Evolutionary conservation across 2,888 invertebrate genomes (phyloP), one percentile per base, ranked within the genome.

Genomic region (Perithous albicinctus): DNA sequence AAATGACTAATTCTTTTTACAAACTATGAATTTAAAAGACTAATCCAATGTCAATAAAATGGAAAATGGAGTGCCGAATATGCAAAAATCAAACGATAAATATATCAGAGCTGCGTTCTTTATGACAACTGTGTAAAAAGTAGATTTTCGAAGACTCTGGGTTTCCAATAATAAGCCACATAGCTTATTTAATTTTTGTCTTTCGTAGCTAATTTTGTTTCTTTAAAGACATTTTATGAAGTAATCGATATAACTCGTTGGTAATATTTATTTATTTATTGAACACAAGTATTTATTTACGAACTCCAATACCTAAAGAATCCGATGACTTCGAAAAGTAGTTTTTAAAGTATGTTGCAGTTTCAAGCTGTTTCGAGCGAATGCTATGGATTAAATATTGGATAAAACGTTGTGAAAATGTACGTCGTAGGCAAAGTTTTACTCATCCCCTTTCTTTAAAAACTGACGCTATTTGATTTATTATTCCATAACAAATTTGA

Each of bases 71-170:
- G 38, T 38, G 2, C 10, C 7, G 43, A 43, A 15, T 5, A 15
- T 43, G 43, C n/a, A 43, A 43, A 43, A 43, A 48, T 8, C 2
- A 48, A 48, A 48, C 48, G 23, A n/a, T 23, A 26, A 54, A 54
- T 54, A 54, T 54, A n/a, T 10, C 26, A n/a, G 2, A 12, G 26
- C 1, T 5, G 26, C 2, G 12, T 23, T 18, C 10, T 20, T 15
- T 51, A 23, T 2, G 26, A n/a, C 10, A 10, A 51, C 1, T 26
- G 1, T 48, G 0, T 51, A 7, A 23, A 51, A 51, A 26, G 10
- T 51, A 23, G 10, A 51, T 10, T 51, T 51, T 20, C 23, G 51
- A 8, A 1, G 18, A 48, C 7, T 48, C 18, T 48, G 23, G n/a
- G n/a, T 15, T 51, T 20, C 10, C 20, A 23, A 7, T 10, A 23